A percentile compares a stretch with the other conserved stretches of the same genome.
Conservation (phyloP, 23 tunicate genomes). For the Diplosoma virens region DNA sequence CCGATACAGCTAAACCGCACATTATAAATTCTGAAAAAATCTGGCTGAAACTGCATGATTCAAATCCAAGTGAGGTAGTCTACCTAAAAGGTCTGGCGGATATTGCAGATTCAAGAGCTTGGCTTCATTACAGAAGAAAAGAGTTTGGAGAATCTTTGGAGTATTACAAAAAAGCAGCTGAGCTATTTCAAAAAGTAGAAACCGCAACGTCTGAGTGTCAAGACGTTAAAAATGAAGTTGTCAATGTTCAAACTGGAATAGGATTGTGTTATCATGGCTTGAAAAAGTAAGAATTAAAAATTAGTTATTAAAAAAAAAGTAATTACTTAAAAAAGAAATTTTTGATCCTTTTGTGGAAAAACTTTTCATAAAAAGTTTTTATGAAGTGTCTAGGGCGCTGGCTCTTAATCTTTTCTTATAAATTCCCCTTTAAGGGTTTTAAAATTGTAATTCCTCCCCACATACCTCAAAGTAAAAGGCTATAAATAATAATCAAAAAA, state of each 20-base stretch:
- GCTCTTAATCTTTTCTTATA: too few relatives aligned
- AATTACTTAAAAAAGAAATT: too few relatives aligned
- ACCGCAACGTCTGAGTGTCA: not conserved
- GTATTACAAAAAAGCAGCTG: not conserved
- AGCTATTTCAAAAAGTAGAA: not conserved
- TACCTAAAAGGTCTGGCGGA: conserved; percentile 1
- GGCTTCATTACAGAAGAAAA: not conserved
- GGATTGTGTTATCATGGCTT: not conserved
- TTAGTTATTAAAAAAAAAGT: too few relatives aligned
- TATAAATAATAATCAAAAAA: too few relatives aligned
- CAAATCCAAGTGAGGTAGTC: not conserved
- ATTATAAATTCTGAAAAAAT: not conserved
- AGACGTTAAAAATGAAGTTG: not conserved
- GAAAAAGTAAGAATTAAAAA: too few relatives aligned
- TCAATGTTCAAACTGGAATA: conserved; percentile 2
- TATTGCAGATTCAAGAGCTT: not conserved
- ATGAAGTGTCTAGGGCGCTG: too few relatives aligned
- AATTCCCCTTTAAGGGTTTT: too few relatives aligned
- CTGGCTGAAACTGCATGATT: not conserved
- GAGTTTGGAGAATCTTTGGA: not conserved
- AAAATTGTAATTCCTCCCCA: too few relatives aligned
- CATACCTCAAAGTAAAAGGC: too few relatives aligned
- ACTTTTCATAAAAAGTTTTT: too few relatives aligned
- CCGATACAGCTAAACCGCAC: not conserved
- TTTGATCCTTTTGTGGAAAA: too few relatives aligned